phyloP scores from a whole-genome alignment of 2,888 invertebrate genomes.

The Ochropleura plecta region DNA sequence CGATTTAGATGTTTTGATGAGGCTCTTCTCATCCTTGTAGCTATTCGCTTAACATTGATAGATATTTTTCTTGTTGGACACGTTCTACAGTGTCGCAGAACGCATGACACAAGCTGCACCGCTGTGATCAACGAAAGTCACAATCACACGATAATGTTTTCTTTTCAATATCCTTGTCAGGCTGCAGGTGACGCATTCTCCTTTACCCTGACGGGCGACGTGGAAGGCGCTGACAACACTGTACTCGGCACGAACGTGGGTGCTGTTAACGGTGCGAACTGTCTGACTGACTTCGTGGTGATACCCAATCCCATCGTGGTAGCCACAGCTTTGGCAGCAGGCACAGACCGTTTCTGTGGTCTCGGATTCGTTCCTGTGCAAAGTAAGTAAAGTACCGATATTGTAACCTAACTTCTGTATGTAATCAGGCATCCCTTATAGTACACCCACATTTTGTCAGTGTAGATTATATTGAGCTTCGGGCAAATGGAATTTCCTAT shows the following conservation, averaged over 20 bases:
- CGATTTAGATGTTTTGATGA: background rate
- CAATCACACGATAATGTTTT: background rate
- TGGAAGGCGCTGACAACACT: slow-evolving; percentile 91
- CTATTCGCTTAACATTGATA: background rate
- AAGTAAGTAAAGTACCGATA: slow-evolving; percentile 83
- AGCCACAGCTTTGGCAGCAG: slow-evolving; percentile 81
- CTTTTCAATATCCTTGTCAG: slow-evolving; percentile 66
- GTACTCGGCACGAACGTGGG: slow-evolving; percentile 90
- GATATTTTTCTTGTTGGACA: background rate
- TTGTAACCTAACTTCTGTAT: background rate
- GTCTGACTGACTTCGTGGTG: slow-evolving; percentile 94
- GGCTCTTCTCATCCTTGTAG: background rate
- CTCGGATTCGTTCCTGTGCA: slow-evolving; percentile 92
- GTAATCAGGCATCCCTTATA: background rate
- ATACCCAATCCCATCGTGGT: slow-evolving; percentile 92
- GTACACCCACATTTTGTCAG: background rate
- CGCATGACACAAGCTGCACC: background rate
- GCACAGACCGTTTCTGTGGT: slow-evolving; percentile 94
- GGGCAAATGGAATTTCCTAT: background rate
- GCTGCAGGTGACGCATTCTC: slow-evolving; percentile 89
- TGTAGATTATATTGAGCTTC: background rate
- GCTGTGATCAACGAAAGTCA: background rate
- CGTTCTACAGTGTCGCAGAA: background rate
- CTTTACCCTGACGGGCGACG: slow-evolving; percentile 93
- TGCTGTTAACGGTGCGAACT: slow-evolving; percentile 90